A percentile compares a stretch with the other conserved stretches of the same genome.
Conservation (phyloP, 2,113 vertebrate species). For the Coptodon bakossiorum region DNA sequence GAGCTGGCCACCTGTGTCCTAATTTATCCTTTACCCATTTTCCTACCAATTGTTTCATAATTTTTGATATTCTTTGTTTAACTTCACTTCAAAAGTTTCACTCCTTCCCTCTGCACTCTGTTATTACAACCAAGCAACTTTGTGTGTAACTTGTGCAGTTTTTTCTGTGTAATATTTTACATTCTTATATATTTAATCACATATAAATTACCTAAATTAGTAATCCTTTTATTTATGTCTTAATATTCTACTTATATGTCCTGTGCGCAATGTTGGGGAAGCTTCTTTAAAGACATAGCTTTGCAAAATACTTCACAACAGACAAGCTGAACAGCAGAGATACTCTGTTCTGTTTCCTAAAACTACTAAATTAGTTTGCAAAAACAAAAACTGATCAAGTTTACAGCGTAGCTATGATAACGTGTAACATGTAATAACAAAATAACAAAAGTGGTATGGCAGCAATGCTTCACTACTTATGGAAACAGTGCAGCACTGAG, state of each 20-base stretch:
- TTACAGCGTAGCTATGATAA: neutral
- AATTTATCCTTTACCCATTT: neutral
- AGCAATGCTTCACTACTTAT: neutral
- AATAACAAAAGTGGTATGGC: neutral
- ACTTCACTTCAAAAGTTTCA: neutral
- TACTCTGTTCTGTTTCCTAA: neutral
- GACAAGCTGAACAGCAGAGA: neutral
- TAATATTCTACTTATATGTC: neutral
- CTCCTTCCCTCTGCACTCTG: accelerated
- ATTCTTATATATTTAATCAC: neutral
- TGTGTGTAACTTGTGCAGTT: neutral
- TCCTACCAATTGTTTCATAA: neutral
- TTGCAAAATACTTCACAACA: neutral
- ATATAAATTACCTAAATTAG: neutral
- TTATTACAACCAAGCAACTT: neutral
- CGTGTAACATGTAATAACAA: neutral
- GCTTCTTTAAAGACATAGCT: neutral
- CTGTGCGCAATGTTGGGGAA: neutral
- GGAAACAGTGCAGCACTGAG: neutral
- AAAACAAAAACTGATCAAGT: neutral
- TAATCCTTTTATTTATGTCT: neutral
- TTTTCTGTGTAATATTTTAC: neutral
- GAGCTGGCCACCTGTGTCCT: neutral
- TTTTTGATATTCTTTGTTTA: neutral
- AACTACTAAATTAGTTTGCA: neutral